phyloP scores from a whole-genome alignment of 2,888 invertebrate genomes.

The Ophion costatus region DNA sequence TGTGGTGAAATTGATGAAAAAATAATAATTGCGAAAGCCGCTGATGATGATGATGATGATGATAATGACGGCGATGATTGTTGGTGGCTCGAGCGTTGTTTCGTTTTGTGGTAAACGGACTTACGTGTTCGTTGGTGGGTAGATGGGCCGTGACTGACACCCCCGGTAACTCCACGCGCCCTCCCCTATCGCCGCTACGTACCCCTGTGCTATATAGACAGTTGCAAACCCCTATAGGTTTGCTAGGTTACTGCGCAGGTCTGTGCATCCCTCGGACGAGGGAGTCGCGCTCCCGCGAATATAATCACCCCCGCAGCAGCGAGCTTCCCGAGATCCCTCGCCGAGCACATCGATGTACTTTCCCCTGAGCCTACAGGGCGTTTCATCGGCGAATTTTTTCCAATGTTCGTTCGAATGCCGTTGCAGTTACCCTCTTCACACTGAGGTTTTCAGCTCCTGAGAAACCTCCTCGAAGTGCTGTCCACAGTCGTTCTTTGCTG shows the following conservation, averaged over 20 bases:
- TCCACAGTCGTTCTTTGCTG: too few relatives aligned
- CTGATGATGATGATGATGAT: constrained; percentile 5
- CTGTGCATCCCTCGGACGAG: constrained; percentile 71
- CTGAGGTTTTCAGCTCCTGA: too few relatives aligned
- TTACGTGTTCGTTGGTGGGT: constrained; percentile 82
- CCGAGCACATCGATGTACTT: constrained; percentile 59
- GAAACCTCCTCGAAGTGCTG: not conserved
- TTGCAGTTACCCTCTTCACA: too few relatives aligned
- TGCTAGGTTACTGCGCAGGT: constrained; percentile 77
- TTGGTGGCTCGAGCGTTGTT: constrained; percentile 60
- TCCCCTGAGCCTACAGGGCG: constrained; percentile 37
- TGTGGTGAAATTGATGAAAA: not conserved
- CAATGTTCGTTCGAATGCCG: not conserved
- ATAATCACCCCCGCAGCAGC: constrained; percentile 67
- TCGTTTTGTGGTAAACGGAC: constrained; percentile 70
- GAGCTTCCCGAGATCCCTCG: constrained; percentile 49
- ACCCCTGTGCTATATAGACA: constrained; percentile 51
- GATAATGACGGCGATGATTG: constrained; percentile 50
- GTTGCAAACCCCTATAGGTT: constrained; percentile 70
- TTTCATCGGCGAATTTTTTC: not conserved
- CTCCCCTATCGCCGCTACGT: constrained; percentile 67
- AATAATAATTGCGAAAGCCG: constrained; percentile 17
- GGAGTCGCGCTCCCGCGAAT: constrained; percentile 69
- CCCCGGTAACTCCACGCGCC: constrained; percentile 81
- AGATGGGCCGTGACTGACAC: constrained; percentile 83